Conservation (phyloP, 2,888 invertebrate genomes). For the Ecliptopera silaceata region DNA sequence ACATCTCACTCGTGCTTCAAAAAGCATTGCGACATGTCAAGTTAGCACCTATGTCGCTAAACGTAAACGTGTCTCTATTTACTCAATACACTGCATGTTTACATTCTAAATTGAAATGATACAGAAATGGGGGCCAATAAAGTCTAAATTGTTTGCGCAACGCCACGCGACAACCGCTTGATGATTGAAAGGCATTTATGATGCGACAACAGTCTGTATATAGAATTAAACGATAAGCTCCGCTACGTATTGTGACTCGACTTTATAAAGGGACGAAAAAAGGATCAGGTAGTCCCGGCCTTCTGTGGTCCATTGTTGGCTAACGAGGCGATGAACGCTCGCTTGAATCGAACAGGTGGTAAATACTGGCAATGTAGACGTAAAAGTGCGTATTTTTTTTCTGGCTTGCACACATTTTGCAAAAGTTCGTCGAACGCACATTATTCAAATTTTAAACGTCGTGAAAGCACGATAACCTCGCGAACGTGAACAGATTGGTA, state of each 20-base stretch:
- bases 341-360: constrained; percentile 67
- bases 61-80: constrained; percentile 59
- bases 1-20: constrained; percentile 32
- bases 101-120: constrained; percentile 62
- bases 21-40: constrained; percentile 50
- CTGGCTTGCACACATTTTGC: no score
- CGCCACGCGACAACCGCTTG: constrained; percentile 40
- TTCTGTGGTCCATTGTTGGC: constrained; percentile 65
- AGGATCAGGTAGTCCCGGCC: constrained; percentile 64
- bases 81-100: constrained; percentile 54
- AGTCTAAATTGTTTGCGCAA: constrained; percentile 60
- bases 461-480: constrained; percentile 78
- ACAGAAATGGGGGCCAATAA: constrained; percentile 51
- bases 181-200: constrained; percentile 58
- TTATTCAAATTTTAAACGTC: constrained; percentile 78
- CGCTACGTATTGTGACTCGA: constrained; percentile 62
- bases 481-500: constrained; percentile 70
- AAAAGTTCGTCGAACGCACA: constrained; percentile 74
- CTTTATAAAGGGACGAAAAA: constrained; percentile 58
- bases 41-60: constrained; percentile 61
- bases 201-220: constrained; percentile 45
- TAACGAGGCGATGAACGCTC: constrained; percentile 70
- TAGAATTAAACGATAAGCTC: constrained; percentile 16
- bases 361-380: constrained; percentile 47
- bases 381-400: constrained; percentile 42